phyloP scores from a whole-genome alignment of 1,140 invertebrate genomes.

The Hypsibius dujardini region DNA sequence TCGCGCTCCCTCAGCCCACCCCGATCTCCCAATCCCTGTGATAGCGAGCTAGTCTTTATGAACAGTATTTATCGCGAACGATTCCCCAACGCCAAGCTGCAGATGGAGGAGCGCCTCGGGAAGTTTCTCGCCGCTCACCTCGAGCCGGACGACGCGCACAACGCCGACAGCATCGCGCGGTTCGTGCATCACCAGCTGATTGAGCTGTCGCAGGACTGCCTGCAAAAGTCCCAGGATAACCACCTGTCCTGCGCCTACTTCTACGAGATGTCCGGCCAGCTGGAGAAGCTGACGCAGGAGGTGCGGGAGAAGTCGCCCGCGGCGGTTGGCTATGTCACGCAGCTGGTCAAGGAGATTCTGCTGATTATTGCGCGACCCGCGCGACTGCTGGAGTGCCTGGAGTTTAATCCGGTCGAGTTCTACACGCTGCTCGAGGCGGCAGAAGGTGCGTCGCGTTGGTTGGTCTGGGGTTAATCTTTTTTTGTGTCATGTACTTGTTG shows the following conservation, averaged over 20 bases:
- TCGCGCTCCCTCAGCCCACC: constrained; percentile 40
- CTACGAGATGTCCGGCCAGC: constrained; percentile 86
- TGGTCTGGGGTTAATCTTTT: no score
- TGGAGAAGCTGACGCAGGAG: constrained; percentile 71
- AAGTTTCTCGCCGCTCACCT: constrained; percentile 62
- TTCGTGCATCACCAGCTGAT: constrained; percentile 86
- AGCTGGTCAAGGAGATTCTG: constrained; percentile 71
- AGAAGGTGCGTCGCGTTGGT: no score
- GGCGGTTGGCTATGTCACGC: constrained; percentile 60
- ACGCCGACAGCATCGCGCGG: constrained; percentile 65
- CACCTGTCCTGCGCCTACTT: constrained; percentile 83
- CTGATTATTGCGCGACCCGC: constrained; percentile 92
- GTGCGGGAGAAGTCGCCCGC: constrained; percentile 75
- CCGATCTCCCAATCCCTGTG: constrained; percentile 52
- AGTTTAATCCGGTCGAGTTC: constrained; percentile 37
- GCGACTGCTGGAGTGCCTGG: constrained; percentile 76
- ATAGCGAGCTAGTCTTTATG: constrained; percentile 88
- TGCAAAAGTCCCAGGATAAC: constrained; percentile 80
- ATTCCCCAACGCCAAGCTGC: constrained; percentile 86
- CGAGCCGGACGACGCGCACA: constrained; percentile 36
- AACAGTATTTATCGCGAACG: constrained; percentile 87
- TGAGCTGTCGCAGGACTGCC: constrained; percentile 81
- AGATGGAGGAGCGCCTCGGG: constrained; percentile 76
- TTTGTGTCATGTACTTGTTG: no score
- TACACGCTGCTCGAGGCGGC: constrained; percentile 70